Conservation (phyloP, 2,797 vertebrate species). For the Rhincodon typus region DNA sequence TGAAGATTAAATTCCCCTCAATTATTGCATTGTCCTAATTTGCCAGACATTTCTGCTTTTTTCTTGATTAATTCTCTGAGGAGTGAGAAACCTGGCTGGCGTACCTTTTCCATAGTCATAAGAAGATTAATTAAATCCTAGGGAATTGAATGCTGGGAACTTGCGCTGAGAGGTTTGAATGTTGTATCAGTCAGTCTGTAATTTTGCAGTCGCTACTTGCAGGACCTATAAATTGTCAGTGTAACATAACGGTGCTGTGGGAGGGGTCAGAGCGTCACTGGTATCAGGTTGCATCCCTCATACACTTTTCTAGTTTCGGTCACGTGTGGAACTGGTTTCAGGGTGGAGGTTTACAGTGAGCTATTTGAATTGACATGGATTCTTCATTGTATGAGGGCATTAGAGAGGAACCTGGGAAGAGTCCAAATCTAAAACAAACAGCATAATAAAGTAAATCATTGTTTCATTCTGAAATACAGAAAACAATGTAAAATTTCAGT, state of each 20-base stretch:
- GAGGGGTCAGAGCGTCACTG: slow-evolving; percentile 32
- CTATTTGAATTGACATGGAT: slow-evolving; percentile 3
- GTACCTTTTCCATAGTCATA: not conserved
- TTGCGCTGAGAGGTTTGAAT: not conserved
- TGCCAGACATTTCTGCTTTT: not conserved
- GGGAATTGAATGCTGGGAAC: not conserved
- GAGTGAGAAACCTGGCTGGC: not conserved
- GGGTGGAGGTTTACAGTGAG: slow-evolving; percentile 16
- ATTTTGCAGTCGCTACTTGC: slow-evolving; percentile 1
- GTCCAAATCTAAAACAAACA: not conserved
- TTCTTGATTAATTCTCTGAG: not conserved
- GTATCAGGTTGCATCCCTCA: slow-evolving; percentile 38
- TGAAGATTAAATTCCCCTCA: not conserved
- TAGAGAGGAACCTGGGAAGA: slow-evolving; percentile 23
- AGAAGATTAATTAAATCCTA: not conserved
- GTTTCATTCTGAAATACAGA: not conserved
- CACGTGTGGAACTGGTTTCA: slow-evolving; percentile 46
- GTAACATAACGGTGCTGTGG: slow-evolving; percentile 23
- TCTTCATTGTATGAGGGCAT: slow-evolving; percentile 2
- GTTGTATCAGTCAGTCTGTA: not conserved
- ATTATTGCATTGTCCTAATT: not conserved
- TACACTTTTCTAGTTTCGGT: slow-evolving; percentile 46
- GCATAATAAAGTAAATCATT: not conserved
- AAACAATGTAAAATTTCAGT: not conserved
- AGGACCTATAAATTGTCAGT: not conserved